Percentiles rank a stretch among this genome's conserved stretches.
These are phyloP conservation scores for Zingel zingel DNA, from an alignment of 2,113 vertebrate genomes.

Conservation along the genomic window DNA sequence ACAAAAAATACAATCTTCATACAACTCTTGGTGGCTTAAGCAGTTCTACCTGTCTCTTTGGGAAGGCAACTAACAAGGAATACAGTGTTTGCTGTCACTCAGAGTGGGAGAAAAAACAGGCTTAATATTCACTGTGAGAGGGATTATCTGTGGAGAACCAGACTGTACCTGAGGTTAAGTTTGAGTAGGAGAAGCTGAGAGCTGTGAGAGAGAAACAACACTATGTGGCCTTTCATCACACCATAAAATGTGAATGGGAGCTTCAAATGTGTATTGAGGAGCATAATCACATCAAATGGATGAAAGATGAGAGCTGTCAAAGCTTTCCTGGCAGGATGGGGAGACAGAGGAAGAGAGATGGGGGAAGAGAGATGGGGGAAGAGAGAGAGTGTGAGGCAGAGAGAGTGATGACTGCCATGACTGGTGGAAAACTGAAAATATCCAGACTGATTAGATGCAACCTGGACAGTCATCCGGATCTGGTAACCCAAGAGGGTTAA, in stretches of 20 bases:
- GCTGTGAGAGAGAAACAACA: constrained; percentile 5
- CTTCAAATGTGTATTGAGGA: constrained; percentile 44
- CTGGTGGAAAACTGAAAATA: constrained; percentile 49
- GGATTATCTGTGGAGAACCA: not conserved
- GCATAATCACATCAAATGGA: constrained; percentile 64
- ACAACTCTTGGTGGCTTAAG: not conserved
- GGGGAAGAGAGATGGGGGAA: not conserved
- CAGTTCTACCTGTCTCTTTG: no score
- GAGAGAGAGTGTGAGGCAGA: constrained; percentile 14
- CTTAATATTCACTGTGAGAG: not conserved
- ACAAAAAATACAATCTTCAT: not conserved
- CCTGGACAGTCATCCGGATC: constrained; percentile 18
- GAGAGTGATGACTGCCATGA: constrained; percentile 38
- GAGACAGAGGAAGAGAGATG: constrained; percentile 34
- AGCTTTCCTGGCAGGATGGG: constrained; percentile 62
- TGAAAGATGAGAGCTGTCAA: constrained; percentile 68
- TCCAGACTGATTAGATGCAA: not conserved
- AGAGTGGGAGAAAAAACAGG: no score
- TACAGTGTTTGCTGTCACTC: no score
- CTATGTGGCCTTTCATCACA: constrained; percentile 33
- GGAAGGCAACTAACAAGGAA: no score
- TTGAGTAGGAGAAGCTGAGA: constrained; percentile 18
- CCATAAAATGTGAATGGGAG: constrained; percentile 64
- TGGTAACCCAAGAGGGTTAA: not conserved
- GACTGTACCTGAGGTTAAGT: constrained; percentile 9